phyloP scores from a whole-genome alignment of 2,113 vertebrate genomes.

The Ammodytes marinus region DNA sequence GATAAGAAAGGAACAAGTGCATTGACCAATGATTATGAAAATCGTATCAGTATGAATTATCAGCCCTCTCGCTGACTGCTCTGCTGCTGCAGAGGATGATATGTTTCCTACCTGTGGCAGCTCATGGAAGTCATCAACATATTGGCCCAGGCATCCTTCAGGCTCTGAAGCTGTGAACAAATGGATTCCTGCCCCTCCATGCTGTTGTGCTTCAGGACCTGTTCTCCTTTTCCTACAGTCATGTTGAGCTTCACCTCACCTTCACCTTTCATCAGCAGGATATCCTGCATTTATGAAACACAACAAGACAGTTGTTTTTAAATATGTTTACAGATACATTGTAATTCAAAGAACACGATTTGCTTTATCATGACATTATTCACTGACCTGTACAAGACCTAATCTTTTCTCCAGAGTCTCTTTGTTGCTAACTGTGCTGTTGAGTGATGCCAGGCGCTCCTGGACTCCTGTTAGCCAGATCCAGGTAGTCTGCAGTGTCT shows the following conservation, averaged over 20 bases:
- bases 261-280: conserved; percentile 95
- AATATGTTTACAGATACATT: not conserved
- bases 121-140: conserved; percentile 88
- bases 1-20: not conserved
- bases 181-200: conserved; percentile 90
- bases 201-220: conserved; percentile 90
- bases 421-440: conserved; percentile 91
- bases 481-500: conserved; percentile 91
- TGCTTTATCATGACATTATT: not conserved
- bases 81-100: not conserved
- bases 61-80: not conserved
- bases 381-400: conserved; percentile 91
- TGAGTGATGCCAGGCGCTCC: conserved; percentile 87
- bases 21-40: not conserved
- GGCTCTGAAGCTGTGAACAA: conserved; percentile 87
- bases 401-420: conserved; percentile 89
- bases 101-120: conserved; percentile 89
- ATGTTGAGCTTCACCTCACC: conserved; percentile 97
- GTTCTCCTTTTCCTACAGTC: conserved; percentile 96
- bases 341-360: not conserved
- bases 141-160: conserved; percentile 90
- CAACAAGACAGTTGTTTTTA: not conserved
- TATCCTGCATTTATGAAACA: conserved; percentile 84
- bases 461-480: conserved; percentile 90
- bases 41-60: not conserved